Percentiles rank a stretch among this genome's conserved stretches.
Conservation (phyloP, 1,140 invertebrate species). For the Galleria mellonella region DNA sequence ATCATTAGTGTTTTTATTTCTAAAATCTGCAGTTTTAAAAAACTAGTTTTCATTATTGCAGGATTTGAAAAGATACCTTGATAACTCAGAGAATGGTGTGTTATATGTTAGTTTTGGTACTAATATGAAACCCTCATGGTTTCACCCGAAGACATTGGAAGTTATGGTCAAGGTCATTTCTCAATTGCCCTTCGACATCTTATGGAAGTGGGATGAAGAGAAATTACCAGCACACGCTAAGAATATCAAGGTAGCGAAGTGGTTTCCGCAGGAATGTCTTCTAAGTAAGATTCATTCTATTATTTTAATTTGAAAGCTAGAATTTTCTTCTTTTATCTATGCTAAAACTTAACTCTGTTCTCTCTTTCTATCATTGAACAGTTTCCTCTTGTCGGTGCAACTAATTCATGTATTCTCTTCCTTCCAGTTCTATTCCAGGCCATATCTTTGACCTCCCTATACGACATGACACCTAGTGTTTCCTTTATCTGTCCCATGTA, state of each 20-base stretch:
- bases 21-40: too few species aligned
- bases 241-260: constrained; percentile 56
- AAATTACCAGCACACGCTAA: constrained; percentile 17
- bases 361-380: too few species aligned
- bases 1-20: too few species aligned
- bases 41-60: constrained; percentile 11
- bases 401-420: too few species aligned
- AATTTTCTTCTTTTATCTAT: not conserved
- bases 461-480: too few species aligned
- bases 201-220: constrained; percentile 72
- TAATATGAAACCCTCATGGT: constrained; percentile 22
- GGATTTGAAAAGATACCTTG: constrained; percentile 25
- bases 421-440: too few species aligned
- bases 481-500: too few species aligned
- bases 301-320: not conserved
- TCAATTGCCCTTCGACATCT: constrained; percentile 58
- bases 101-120: constrained; percentile 39
- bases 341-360: too few species aligned
- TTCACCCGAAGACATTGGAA: constrained; percentile 10
- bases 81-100: constrained; percentile 22
- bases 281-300: constrained; percentile 68
- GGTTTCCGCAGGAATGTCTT: constrained; percentile 73
- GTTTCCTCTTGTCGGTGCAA: too few species aligned
- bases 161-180: constrained; percentile 63
- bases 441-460: too few species aligned